These are phyloP conservation scores for Microtus montanus DNA, from an alignment of 2,113 vertebrate species.

Conservation along the genomic window DNA sequence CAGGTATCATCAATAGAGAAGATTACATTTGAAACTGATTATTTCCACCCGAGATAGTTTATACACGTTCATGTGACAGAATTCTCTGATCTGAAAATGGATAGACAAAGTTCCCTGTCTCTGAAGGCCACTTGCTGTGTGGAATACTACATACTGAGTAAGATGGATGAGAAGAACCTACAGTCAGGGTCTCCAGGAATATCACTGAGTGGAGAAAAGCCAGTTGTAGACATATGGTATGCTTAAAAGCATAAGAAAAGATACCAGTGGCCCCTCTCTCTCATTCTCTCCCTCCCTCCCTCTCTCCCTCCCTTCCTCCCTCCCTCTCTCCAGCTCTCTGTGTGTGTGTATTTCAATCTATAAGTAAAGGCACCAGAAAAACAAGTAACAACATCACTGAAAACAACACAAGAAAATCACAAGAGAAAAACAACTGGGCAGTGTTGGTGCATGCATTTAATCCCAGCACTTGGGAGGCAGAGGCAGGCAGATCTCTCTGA, in stretches of 20 bases:
- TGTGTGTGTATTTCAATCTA: neutral
- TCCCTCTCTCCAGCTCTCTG: too few relatives aligned
- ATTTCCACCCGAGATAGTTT: neutral
- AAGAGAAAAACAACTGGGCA: neutral
- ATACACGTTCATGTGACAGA: neutral
- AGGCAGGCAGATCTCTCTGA: neutral
- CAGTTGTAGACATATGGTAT: neutral
- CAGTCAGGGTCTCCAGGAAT: neutral
- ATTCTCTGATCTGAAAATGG: slow-evolving; percentile 2
- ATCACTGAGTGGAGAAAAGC: neutral
- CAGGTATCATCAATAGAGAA: neutral
- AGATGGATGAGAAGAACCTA: neutral
- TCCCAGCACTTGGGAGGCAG: neutral
- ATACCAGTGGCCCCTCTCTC: neutral
- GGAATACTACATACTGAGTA: neutral
- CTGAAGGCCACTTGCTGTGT: neutral
- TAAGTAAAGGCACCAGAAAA: neutral
- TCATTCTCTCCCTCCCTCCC: too few relatives aligned
- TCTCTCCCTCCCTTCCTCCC: too few relatives aligned
- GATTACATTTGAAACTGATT: slow-evolving; percentile 11
- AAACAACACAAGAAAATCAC: too few relatives aligned
- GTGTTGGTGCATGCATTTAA: neutral
- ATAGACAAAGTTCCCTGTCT: neutral
- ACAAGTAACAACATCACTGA: too few relatives aligned
- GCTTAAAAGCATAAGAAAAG: neutral